phyloP scores from a whole-genome alignment of 1,140 invertebrate species.

The Dendroctonus ponderosae region DNA sequence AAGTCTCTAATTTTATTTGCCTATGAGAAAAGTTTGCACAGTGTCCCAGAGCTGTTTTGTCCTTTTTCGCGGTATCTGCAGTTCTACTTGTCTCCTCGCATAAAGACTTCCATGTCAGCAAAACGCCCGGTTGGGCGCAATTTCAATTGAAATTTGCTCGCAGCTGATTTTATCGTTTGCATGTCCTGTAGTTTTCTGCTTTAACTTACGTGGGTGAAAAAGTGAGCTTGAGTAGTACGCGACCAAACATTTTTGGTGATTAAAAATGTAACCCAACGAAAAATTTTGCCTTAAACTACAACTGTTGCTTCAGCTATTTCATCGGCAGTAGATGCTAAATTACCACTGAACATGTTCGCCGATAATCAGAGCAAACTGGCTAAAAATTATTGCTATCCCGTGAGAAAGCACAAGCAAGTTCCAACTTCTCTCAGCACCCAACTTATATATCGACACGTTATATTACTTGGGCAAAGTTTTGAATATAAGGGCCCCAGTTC shows the following conservation, averaged over 20 bases:
- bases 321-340: too few relatives aligned
- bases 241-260: too few relatives aligned
- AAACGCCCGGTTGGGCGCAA: neutral
- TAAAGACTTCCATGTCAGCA: neutral
- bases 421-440: slow-evolving; percentile 3
- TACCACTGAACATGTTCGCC: too few relatives aligned
- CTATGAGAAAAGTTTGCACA: neutral
- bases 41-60: neutral
- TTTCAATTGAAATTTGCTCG: slow-evolving; percentile 2
- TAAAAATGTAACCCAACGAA: too few relatives aligned
- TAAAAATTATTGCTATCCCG: neutral
- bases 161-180: neutral
- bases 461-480: slow-evolving; percentile 15
- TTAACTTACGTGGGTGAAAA: too few relatives aligned
- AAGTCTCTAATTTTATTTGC: neutral
- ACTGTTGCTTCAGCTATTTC: too few relatives aligned
- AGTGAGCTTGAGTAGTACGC: too few relatives aligned
- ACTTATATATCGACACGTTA: slow-evolving; percentile 15
- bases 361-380: too few relatives aligned
- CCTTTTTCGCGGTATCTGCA: neutral
- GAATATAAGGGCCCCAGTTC: slow-evolving; percentile 1
- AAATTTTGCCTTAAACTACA: too few relatives aligned
- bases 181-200: too few relatives aligned
- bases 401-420: neutral
- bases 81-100: neutral